phyloP scores from a whole-genome alignment of 2,113 vertebrate species.

The Bothrops jararaca region DNA sequence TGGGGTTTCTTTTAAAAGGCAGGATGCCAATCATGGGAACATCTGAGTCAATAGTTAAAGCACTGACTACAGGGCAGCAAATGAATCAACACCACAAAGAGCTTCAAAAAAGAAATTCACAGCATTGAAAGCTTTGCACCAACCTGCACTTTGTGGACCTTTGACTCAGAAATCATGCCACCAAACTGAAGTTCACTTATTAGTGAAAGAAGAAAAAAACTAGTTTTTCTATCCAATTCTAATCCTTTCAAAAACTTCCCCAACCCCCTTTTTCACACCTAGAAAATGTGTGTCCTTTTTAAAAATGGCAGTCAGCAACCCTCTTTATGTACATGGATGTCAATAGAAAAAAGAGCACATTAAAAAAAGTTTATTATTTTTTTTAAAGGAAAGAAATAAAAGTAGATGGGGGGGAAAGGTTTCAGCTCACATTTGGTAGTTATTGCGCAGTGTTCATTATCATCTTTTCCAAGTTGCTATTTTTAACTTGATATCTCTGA shows the following conservation, averaged over 20 bases:
- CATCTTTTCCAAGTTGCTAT: conserved; percentile 45
- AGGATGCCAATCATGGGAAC: conserved; percentile 75
- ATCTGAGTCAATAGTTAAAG: conserved; percentile 70
- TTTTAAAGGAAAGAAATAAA: not conserved
- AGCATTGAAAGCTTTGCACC: conserved; percentile 65
- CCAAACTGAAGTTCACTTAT: conserved; percentile 61
- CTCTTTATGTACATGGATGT: not conserved
- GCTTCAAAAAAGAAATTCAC: conserved; percentile 70
- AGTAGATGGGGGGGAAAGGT: not conserved
- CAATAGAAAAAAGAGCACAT: not conserved
- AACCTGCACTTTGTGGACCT: conserved; percentile 64
- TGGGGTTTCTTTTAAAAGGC: conserved; percentile 74
- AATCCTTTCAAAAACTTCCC: conserved; percentile 16
- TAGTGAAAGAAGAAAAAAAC: conserved; percentile 58
- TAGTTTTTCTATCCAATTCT: conserved; percentile 44
- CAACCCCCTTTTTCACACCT: conserved; percentile 5
- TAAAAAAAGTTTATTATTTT: not conserved
- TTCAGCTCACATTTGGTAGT: conserved; percentile 15
- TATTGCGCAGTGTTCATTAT: conserved; percentile 33
- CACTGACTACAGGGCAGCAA: conserved; percentile 74
- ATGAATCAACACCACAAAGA: conserved; percentile 75
- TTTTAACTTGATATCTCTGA: conserved; percentile 53
- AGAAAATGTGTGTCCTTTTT: not conserved
- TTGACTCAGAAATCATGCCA: conserved; percentile 70
- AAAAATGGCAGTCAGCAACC: not conserved